phyloP scores from a whole-genome alignment of 1,140 invertebrate species.

The Papilio aristodemus region DNA sequence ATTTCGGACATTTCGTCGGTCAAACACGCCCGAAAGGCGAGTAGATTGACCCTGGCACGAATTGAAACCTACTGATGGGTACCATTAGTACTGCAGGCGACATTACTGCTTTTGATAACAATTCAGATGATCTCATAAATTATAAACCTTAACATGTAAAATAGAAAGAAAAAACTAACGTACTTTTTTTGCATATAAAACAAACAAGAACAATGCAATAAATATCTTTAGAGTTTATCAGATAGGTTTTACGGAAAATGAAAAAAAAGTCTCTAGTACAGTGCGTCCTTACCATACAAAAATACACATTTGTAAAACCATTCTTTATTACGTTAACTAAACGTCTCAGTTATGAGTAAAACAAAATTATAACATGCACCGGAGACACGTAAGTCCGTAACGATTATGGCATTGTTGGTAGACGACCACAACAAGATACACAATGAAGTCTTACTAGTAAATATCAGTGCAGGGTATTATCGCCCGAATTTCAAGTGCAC shows the following conservation, averaged over 20 bases:
- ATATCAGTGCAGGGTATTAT: background rate
- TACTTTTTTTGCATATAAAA: background rate
- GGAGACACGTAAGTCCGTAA: conserved; percentile 21
- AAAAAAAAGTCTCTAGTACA: too few species aligned
- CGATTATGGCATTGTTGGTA: conserved; percentile 28
- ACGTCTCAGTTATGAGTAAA: conserved; percentile 6
- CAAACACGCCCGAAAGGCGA: conserved; percentile 26
- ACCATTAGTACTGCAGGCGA: conserved; percentile 23
- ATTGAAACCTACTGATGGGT: conserved; percentile 29
- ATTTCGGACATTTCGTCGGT: conserved; percentile 35
- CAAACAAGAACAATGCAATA: background rate
- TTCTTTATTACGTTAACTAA: conserved; percentile 6
- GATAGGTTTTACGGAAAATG: background rate
- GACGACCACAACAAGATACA: conserved; percentile 1
- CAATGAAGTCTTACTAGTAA: background rate
- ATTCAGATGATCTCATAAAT: conserved; percentile 21
- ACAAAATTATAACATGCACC: conserved; percentile 21
- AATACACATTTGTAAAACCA: background rate
- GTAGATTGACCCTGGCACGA: conserved; percentile 26
- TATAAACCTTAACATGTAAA: background rate
- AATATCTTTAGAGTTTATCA: background rate
- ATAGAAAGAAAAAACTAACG: background rate
- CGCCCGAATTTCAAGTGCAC: background rate
- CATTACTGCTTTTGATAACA: conserved; percentile 18
- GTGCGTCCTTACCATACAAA: background rate